Base-by-base conservation (phyloP, 2,797 vertebrate species). In the Neomorphus geoffroyi region DNA sequence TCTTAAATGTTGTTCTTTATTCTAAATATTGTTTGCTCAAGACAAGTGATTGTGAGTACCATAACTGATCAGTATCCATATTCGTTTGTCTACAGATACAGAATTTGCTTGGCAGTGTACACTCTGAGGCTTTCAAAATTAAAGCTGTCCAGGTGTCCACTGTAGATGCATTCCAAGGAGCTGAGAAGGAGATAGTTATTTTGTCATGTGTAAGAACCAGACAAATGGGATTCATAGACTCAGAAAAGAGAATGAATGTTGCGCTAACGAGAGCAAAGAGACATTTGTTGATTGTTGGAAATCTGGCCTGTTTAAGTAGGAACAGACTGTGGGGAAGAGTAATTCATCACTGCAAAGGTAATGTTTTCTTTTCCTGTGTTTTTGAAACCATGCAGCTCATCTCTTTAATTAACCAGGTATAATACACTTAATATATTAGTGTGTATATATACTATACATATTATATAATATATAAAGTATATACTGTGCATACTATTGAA, bases 151-250 rank as follows among this genome's bases (percentile, higher is more conserved):
- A 98, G 77, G 98, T 98, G 67, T 98, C 98, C 77, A 98, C 98
- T 0, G 98, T 98, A 9, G 98, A 98, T 2, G 98, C 98, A 0
- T 98, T 98, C 84, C 98, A 98, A 33, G 98, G 98, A 9, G 98
- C 98, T 0, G 98, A 98, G 82, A 98, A 98, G 88, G 98, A 98
- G 78, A 81, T 98, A 17, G 65, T 98, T 11, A 71, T 98, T 70
- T 83, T 98, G 88, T 98, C 98, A 0, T 98, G 98, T 4, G 98
- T 98, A 23, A 97, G 98, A 80, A 98, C 98, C 0, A 97, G 93
- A 70, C 98, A 98, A 9, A 84, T 97, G 5, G 98, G 98, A 12
- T 98, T 98, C 95, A 98, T 98, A 54, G 98, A 98, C 86, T 98
- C 98, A 0, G 98, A 98, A 70, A 97, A 91, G 82, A 97, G 98